phyloP scores from a whole-genome alignment of 2,113 vertebrate genomes.

The Mobula hypostoma region DNA sequence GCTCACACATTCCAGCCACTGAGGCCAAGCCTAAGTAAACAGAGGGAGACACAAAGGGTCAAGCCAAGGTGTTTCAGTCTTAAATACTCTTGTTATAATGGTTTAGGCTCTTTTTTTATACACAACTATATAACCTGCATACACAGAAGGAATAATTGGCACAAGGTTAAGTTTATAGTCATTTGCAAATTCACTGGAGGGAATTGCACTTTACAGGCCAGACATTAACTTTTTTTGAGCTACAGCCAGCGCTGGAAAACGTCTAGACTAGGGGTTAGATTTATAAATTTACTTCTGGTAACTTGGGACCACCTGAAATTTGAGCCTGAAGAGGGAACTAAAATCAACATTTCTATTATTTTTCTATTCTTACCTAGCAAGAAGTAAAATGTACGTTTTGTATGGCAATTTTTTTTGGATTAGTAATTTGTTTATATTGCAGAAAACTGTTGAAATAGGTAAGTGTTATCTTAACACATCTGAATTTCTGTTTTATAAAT shows the following conservation, averaged over 20 bases:
- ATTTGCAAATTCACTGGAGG: slow-evolving; percentile 72
- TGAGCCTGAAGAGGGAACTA: slow-evolving; percentile 75
- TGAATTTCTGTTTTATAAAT: slow-evolving; percentile 27
- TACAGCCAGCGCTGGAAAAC: slow-evolving; percentile 77
- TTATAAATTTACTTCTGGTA: slow-evolving; percentile 88
- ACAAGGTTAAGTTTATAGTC: slow-evolving; percentile 74
- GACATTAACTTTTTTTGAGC: slow-evolving; percentile 75
- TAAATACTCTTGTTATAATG: slow-evolving; percentile 66
- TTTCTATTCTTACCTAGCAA: slow-evolving; percentile 30
- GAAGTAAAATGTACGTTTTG: slow-evolving; percentile 30
- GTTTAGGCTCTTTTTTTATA: slow-evolving; percentile 61
- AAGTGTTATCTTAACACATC: slow-evolving; percentile 23
- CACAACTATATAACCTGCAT: slow-evolving; percentile 56
- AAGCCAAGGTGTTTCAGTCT: slow-evolving; percentile 75
- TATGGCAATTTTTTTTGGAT: slow-evolving; percentile 21
- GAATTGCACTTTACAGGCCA: slow-evolving; percentile 73
- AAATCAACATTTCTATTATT: slow-evolving; percentile 64
- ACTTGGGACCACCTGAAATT: slow-evolving; percentile 80
- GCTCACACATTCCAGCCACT: slow-evolving; percentile 98
- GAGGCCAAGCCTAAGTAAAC: slow-evolving; percentile 90
- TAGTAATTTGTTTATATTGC: slow-evolving; percentile 28
- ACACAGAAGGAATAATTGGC: slow-evolving; percentile 69
- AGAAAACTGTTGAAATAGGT: slow-evolving; percentile 24
- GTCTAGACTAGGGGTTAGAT: slow-evolving; percentile 86
- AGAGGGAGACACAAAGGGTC: slow-evolving; percentile 73